These are phyloP conservation scores for Netelia virgata DNA, from an alignment of 2,888 invertebrate genomes.

Conservation along the genomic window DNA sequence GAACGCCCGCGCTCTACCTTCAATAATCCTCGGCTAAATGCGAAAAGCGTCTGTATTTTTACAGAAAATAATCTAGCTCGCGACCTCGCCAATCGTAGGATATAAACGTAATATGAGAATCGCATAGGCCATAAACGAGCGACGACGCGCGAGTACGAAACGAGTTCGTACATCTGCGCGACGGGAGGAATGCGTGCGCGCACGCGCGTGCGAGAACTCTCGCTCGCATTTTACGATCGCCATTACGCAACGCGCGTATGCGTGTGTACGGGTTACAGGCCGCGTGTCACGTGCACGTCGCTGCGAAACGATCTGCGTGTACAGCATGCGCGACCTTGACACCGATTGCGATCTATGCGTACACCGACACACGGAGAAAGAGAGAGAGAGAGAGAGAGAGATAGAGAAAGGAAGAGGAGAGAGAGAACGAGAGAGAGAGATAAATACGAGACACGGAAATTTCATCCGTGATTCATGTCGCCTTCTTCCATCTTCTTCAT, in stretches of 20 bases:
- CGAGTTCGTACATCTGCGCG: conserved; percentile 61
- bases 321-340: conserved; percentile 81
- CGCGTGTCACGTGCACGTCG: conserved; percentile 54
- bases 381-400: too few relatives aligned
- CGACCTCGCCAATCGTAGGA: conserved; percentile 60
- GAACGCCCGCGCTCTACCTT: conserved; percentile 7
- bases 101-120: conserved; percentile 39
- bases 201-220: conserved; percentile 23
- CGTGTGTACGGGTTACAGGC: conserved; percentile 39
- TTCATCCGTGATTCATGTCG: conserved; percentile 72
- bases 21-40: conserved; percentile 4
- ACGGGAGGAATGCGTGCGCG: conserved; percentile 25
- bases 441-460: conserved; percentile 10
- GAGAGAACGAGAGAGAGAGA: too few relatives aligned
- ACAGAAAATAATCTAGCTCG: conserved; percentile 24
- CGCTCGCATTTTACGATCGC: conserved; percentile 67
- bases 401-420: too few relatives aligned
- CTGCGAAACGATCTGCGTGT: conserved; percentile 29
- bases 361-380: not conserved
- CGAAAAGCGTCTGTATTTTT: conserved; percentile 4
- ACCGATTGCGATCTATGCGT: conserved; percentile 76
- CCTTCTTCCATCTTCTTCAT: not conserved
- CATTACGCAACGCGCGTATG: conserved; percentile 64
- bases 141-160: conserved; percentile 40
- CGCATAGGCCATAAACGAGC: conserved; percentile 16